Conservation (phyloP, 2,113 vertebrate species). For the Variabilichromis moorii region DNA sequence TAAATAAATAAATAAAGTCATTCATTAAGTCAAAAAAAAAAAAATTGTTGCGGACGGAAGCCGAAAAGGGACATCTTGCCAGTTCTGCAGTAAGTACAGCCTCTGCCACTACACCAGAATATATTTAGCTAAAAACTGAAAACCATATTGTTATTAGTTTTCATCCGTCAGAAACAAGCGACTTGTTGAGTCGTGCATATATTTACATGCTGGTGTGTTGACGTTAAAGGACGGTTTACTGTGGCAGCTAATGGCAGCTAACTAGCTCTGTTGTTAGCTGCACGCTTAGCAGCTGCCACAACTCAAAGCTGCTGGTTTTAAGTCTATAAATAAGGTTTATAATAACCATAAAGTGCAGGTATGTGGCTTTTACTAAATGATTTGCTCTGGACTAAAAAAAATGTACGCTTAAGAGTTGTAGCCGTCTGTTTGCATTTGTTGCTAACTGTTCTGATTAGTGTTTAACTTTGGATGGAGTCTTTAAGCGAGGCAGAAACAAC, state of each 20-base stretch:
- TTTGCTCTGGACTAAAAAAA: background rate
- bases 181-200: background rate
- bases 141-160: background rate
- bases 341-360: background rate
- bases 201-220: accelerated
- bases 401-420: background rate
- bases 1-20: background rate
- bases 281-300: background rate
- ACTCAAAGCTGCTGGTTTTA: background rate
- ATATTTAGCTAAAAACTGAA: background rate
- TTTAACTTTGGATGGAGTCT: background rate
- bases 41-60: background rate
- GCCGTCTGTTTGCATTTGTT: background rate
- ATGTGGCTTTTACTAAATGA: background rate
- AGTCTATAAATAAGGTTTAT: background rate
- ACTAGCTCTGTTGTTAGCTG: slow-evolving; percentile 6
- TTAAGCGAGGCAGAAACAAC: background rate
- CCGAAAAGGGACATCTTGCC: background rate
- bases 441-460: background rate
- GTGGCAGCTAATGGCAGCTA: background rate
- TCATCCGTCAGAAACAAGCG: background rate
- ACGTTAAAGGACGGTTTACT: background rate
- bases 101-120: background rate
- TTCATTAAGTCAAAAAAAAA: background rate
- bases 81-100: background rate